Percentiles rank a stretch among this genome's conserved stretches.
Conservation (phyloP, 2,888 invertebrate genomes). For the Hirtodrosophila confusa region DNA sequence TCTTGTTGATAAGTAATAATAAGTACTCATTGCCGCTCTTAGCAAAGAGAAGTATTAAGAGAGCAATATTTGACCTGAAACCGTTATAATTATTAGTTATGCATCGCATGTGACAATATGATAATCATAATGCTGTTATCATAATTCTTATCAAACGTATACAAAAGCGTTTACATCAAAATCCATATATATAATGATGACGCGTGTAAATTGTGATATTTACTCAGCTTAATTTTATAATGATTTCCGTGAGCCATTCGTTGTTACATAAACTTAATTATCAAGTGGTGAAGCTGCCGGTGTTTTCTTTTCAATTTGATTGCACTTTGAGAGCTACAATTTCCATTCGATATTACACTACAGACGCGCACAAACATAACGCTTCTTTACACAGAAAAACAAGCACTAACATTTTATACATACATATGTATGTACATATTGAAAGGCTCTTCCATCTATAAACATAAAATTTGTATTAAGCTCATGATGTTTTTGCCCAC, state of each 20-base stretch:
- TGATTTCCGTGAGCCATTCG: slow-evolving; percentile 8
- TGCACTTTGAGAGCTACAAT: background rate
- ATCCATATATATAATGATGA: background rate
- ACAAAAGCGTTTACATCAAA: slow-evolving; percentile 2
- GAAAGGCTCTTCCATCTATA: slow-evolving; percentile 43
- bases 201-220: slow-evolving; percentile 2
- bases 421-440: slow-evolving; percentile 23
- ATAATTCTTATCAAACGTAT: slow-evolving; percentile 51
- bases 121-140: slow-evolving; percentile 67
- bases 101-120: slow-evolving; percentile 75
- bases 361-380: slow-evolving; percentile 12
- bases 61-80: slow-evolving; percentile 38
- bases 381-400: slow-evolving; percentile 3
- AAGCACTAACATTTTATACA: slow-evolving; percentile 22
- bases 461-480: slow-evolving; percentile 48
- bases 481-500: slow-evolving; percentile 25
- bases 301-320: slow-evolving; percentile 21
- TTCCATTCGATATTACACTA: slow-evolving; percentile 1
- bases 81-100: slow-evolving; percentile 76
- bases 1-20: background rate
- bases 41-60: slow-evolving; percentile 29
- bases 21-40: slow-evolving; percentile 17
- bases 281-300: slow-evolving; percentile 28
- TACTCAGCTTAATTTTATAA: slow-evolving; percentile 16
- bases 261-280: slow-evolving; percentile 34